Base-by-base conservation (phyloP, 2,113 vertebrate species). In the Plestiodon gilberti region DNA sequence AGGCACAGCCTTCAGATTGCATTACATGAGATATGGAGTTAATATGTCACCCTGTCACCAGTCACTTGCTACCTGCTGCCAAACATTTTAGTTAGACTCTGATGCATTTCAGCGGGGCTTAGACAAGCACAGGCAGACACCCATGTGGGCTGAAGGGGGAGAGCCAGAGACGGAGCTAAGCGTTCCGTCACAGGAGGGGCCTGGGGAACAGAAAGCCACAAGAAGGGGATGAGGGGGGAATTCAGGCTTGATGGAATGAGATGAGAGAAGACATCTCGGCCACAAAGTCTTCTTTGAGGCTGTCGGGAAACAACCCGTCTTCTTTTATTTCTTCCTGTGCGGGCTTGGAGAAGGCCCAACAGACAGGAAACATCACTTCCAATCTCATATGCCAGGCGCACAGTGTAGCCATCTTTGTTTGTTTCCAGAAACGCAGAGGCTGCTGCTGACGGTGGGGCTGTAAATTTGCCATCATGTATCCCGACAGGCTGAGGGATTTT, bases 31-130 rank as follows among this genome's bases (percentile, higher is more conserved):
- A 96, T 96, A 96, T 96, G 96, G 96, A 96, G 96, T 95, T 96
- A 97, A 96, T 95, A 96, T 96, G 96, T 97, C 96, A 96, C 93
- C 95, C 95, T 96, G 96, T 96, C 96, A 96, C 94, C 95, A 96
- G 95, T 95, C 95, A 95, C 96, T 96, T 93, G 95, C 95, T 96
- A 97, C 96, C 96, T 96, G 96, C 96, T 97, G 96, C 96, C 95
- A 91, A 86, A 96, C 96, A 95, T 96, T 97, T 48, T 96, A 96
- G 95, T 95, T 94, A 94, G 33, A 96, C 94, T 90, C 94, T 23
- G 6, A 61, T 95, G 94, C 89, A 95, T 96, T 94, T 96, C 94
- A 90, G 65, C 0, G 92, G 4, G 93, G 94, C 95, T 95, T 91
- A 88, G 70, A 92, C 93, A 93, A 89, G 76, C 90, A 90, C 93